Percentiles rank a stretch among this genome's conserved stretches.
These are phyloP conservation scores for Cryptus viduatorius DNA, from an alignment of 2,888 invertebrate genomes.

Conservation along the genomic window DNA sequence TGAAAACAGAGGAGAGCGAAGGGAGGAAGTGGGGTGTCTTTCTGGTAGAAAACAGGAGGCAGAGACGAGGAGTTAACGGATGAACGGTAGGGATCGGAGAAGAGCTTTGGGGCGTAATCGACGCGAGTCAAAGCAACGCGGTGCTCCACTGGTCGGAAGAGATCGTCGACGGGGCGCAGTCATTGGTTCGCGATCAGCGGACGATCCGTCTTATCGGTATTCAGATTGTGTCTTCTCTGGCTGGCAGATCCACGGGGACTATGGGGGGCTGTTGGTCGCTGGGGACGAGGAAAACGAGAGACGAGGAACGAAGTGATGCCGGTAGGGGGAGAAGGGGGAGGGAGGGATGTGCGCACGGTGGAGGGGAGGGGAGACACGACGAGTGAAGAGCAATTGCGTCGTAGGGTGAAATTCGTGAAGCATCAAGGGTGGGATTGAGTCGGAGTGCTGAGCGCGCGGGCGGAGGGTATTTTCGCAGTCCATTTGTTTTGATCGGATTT, in stretches of 20 bases:
- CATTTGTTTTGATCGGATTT: constrained; percentile 84
- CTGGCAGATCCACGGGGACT: constrained; percentile 70
- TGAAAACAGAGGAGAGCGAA: neutral
- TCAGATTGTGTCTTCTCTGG: constrained; percentile 76
- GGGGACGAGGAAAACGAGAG: constrained; percentile 70
- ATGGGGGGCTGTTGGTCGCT: constrained; percentile 35
- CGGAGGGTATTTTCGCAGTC: constrained; percentile 80
- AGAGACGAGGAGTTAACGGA: constrained; percentile 18
- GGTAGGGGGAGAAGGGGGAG: constrained; percentile 79
- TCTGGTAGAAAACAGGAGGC: constrained; percentile 7
- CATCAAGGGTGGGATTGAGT: constrained; percentile 46
- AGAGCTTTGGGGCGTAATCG: constrained; percentile 48
- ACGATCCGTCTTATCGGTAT: constrained; percentile 82
- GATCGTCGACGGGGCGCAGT: constrained; percentile 72
- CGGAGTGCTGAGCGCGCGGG: constrained; percentile 2
- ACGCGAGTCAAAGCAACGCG: constrained; percentile 50
- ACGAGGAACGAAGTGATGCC: constrained; percentile 81
- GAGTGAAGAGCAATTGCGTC: constrained; percentile 28
- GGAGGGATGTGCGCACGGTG: constrained; percentile 25
- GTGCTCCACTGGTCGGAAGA: constrained; percentile 31
- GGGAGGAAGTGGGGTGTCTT: neutral
- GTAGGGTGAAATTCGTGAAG: constrained; percentile 33
- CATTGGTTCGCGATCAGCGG: constrained; percentile 81
- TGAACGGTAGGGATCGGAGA: constrained; percentile 12
- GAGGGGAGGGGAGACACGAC: constrained; percentile 34